Conservation (phyloP, 2,113 vertebrate species). For the Trachemys scripta region DNA sequence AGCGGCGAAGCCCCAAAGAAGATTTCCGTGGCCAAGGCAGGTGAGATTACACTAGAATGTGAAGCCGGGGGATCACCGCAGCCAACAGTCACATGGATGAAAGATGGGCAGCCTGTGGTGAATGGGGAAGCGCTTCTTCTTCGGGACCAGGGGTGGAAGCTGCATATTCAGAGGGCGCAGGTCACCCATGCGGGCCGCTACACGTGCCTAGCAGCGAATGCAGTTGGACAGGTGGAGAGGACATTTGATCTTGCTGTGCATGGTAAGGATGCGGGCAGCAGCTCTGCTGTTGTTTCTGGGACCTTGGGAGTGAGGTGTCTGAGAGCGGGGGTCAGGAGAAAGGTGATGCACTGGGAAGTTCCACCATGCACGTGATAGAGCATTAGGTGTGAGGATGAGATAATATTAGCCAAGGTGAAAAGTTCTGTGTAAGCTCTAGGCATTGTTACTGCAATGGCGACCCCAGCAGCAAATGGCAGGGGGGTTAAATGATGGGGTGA, state of each 20-base stretch:
- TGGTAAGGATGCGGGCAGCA: slow-evolving; percentile 53
- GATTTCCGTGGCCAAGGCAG: slow-evolving; percentile 64
- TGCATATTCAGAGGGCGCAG: slow-evolving; percentile 62
- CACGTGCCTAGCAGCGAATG: slow-evolving; percentile 62
- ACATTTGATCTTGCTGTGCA: slow-evolving; percentile 74
- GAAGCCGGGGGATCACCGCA: slow-evolving; percentile 25
- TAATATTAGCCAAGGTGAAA: fast-evolving
- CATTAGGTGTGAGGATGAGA: not conserved
- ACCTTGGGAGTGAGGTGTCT: slow-evolving; percentile 55
- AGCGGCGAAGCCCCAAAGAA: not conserved
- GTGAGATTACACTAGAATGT: slow-evolving; percentile 65
- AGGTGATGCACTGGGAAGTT: slow-evolving; percentile 73
- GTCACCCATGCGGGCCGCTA: slow-evolving; percentile 70
- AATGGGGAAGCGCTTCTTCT: not conserved
- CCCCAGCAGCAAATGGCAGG: not conserved
- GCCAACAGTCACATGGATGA: slow-evolving; percentile 64
- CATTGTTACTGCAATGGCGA: not conserved
- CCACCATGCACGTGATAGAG: slow-evolving; percentile 63
- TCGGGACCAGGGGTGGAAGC: not conserved
- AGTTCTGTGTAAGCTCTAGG: not conserved
- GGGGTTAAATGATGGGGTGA: not conserved
- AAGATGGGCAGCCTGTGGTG: slow-evolving; percentile 41
- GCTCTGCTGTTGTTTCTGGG: not conserved
- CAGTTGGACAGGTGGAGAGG: slow-evolving; percentile 57
- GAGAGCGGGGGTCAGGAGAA: not conserved